Percentiles rank a stretch among this genome's conserved stretches.
Evolutionary conservation across 2,888 invertebrate species (phyloP).

Genomic region (Nomada flava): DNA sequence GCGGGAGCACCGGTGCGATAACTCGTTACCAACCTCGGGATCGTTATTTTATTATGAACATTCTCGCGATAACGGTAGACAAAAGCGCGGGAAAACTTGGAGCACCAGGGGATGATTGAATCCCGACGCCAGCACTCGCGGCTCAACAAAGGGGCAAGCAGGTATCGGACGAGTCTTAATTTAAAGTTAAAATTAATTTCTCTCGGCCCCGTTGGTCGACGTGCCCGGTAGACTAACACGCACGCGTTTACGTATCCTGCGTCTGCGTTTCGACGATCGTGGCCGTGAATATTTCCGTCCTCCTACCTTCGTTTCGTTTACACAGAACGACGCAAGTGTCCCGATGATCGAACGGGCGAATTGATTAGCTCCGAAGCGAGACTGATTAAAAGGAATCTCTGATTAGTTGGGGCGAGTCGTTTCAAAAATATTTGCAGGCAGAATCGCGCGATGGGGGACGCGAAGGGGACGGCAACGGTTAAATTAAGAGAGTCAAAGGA

Average conservation of each 20-base stretch:
- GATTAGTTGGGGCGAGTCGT: slow-evolving; percentile 57
- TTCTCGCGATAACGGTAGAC: slow-evolving; percentile 78
- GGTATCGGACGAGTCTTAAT: slow-evolving; percentile 83
- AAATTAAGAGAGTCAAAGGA: slow-evolving; percentile 80
- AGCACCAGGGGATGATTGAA: slow-evolving; percentile 68
- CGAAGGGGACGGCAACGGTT: slow-evolving; percentile 35
- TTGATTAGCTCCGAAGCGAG: slow-evolving; percentile 41
- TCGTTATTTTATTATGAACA: slow-evolving; percentile 64
- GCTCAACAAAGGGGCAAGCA: slow-evolving; percentile 81
- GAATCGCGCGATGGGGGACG: slow-evolving; percentile 32
- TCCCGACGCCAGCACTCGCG: slow-evolving; percentile 64
- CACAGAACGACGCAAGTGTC: too few relatives aligned
- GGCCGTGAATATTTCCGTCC: background rate
- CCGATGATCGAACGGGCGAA: slow-evolving; percentile 28
- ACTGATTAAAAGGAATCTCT: slow-evolving; percentile 73
- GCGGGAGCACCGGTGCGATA: slow-evolving; percentile 32
- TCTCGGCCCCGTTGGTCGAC: slow-evolving; percentile 65
- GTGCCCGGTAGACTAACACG: background rate
- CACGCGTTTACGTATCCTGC: background rate
- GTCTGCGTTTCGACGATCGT: background rate
- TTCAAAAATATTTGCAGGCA: slow-evolving; percentile 69
- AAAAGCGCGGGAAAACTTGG: slow-evolving; percentile 81
- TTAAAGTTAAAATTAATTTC: slow-evolving; percentile 84
- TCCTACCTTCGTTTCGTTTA: too few relatives aligned
- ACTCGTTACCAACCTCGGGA: slow-evolving; percentile 46